These are phyloP conservation scores for Cyphomyrmex costatus DNA, from an alignment of 1,140 invertebrate species.

Conservation along the genomic window DNA sequence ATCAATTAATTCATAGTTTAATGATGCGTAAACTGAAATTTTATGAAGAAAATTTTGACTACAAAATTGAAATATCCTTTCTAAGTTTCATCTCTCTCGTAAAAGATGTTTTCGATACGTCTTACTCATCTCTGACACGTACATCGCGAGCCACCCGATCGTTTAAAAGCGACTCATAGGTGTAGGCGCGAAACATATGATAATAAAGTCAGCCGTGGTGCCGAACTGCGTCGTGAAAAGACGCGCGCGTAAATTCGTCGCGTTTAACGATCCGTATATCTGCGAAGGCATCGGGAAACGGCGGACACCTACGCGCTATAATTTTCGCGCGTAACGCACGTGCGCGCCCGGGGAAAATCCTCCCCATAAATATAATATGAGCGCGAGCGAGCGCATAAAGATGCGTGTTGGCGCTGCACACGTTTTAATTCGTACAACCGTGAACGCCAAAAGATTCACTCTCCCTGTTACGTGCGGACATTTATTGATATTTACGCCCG, in stretches of 20 bases:
- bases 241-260: conserved; percentile 66
- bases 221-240: conserved; percentile 56
- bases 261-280: conserved; percentile 75
- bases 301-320: conserved; percentile 67
- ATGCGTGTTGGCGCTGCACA: conserved; percentile 25
- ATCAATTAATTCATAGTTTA: not conserved
- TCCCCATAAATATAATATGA: conserved; percentile 64
- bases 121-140: not conserved
- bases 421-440: conserved; percentile 57
- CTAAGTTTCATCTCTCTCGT: not conserved
- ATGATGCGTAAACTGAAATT: not conserved
- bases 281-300: conserved; percentile 67
- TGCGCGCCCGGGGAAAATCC: conserved; percentile 5
- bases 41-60: not conserved
- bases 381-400: conserved; percentile 28
- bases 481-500: conserved; percentile 55
- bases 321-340: conserved; percentile 65
- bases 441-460: not conserved
- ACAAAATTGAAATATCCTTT: not conserved
- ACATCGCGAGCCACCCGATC: not conserved
- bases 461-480: conserved; percentile 9
- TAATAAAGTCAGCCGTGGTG: conserved; percentile 60
- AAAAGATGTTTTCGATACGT: not conserved
- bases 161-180: conserved; percentile 27
- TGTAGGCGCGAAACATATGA: conserved; percentile 61